Evolutionary conservation across 2,113 vertebrate genomes (phyloP), one percentile per base, ranked within the genome.

Genomic region (Pomatostomus ruficeps): DNA sequence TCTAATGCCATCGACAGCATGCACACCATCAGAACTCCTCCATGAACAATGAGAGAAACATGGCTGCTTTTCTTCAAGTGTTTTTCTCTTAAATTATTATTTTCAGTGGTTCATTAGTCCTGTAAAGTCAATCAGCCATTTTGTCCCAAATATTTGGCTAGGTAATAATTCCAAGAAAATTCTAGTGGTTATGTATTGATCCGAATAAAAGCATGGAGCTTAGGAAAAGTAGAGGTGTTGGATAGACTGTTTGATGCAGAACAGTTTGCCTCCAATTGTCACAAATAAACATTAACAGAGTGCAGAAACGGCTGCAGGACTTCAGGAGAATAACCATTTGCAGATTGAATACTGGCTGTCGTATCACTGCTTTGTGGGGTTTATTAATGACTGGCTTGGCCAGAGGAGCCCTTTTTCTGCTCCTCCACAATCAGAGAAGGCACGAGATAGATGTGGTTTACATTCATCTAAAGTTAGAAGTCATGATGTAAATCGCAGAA

Each of bases 381-480:
- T 96, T 78, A 78, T 95, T 93, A 89, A 88, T 21, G 83, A 68
- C 54, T 83, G 62, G 42, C n/a, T 38, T 10, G 7, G 46, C 11
- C 28, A 77, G 67, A 84, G 82, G 58, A 96, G 74, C 61, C 75
- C 38, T 73, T 76, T 40, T 91, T 95, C 79, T 62, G 46, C 48
- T 88, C 35, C 67, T 88, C 82, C 0, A 4, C 72, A 62, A 93
- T 77, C 55, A 31, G 38, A 86, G 59, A 35, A 91, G 80, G 54
- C 75, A 83, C 1, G 1, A 86, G 68, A 95, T 59, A 54, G 58
- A 91, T 94, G 78, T 58, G 68, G 89, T 85, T 96, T 93, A 54
- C 22, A 70, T 66, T 72, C 65, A 83, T 70, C 92, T 84, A 77
- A 91, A 93, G 82, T 91, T 96, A 96, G 96, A 94, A 94, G 19